phyloP scores from a whole-genome alignment of 2,113 vertebrate species.

The Piaya cayana region DNA sequence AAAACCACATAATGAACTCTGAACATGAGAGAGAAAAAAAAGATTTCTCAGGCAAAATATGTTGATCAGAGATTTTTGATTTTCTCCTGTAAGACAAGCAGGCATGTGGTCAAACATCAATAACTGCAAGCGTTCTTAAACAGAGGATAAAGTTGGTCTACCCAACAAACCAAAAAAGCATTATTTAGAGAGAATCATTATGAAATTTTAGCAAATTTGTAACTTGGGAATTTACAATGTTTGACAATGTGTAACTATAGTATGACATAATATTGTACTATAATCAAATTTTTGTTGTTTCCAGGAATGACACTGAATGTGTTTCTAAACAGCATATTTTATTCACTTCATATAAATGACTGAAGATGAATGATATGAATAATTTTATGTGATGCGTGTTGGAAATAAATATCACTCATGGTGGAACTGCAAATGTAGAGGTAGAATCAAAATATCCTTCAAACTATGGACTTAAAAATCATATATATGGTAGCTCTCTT shows the following conservation, averaged over 20 bases:
- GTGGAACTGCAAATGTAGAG: neutral
- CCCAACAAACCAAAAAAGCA: neutral
- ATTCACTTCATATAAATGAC: neutral
- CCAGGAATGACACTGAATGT: neutral
- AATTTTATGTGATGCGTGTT: neutral
- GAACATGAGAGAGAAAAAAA: neutral
- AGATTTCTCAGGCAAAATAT: neutral
- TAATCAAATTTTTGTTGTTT: neutral
- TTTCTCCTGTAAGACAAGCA: slow-evolving; percentile 41
- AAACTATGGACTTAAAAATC: neutral
- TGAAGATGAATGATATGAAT: neutral
- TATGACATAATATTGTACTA: slow-evolving; percentile 18
- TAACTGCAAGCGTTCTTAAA: too few relatives aligned
- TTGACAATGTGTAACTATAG: neutral
- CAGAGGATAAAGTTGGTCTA: too few relatives aligned
- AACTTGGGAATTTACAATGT: slow-evolving; percentile 9
- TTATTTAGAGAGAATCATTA: neutral
- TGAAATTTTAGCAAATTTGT: neutral
- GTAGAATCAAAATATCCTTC: neutral
- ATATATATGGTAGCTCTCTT: neutral
- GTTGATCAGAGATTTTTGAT: slow-evolving; percentile 53
- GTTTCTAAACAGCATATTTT: neutral
- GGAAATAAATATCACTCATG: neutral
- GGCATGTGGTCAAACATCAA: neutral
- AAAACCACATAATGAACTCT: slow-evolving; percentile 47